phyloP scores from a whole-genome alignment of 2,113 vertebrate genomes.

The Cebus imitator region DNA sequence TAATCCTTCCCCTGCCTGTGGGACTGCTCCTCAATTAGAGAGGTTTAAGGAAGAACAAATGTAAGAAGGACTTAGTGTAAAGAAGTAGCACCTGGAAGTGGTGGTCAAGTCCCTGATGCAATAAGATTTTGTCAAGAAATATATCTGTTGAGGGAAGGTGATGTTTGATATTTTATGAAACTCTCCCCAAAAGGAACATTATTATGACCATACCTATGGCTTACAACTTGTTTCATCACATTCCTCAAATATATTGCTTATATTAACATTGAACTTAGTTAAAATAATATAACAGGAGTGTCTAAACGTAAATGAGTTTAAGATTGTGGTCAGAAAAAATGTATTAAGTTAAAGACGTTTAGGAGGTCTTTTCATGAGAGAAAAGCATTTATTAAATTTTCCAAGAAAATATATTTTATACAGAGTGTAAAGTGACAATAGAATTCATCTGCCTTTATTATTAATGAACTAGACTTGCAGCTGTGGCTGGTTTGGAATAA shows the following conservation, averaged over 20 bases:
- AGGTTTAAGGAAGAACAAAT: not conserved
- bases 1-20: not conserved
- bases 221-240: not conserved
- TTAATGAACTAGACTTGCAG: conserved; percentile 6
- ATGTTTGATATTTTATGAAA: not conserved
- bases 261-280: not conserved
- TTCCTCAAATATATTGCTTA: conserved; percentile 18
- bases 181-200: not conserved
- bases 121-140: not conserved
- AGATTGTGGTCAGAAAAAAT: not conserved
- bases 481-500: not conserved
- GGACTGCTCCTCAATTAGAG: not conserved
- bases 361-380: not conserved
- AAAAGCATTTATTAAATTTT: conserved; percentile 29
- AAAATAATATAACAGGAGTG: not conserved
- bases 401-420: conserved; percentile 17
- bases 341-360: not conserved
- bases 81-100: not conserved
- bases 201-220: not conserved
- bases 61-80: not conserved
- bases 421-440: not conserved
- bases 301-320: conserved; percentile 54
- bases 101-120: not conserved
- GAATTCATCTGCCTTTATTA: not conserved
- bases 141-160: not conserved